phyloP scores from a whole-genome alignment of 2,888 invertebrate species.

The Watsonalla cultraria region DNA sequence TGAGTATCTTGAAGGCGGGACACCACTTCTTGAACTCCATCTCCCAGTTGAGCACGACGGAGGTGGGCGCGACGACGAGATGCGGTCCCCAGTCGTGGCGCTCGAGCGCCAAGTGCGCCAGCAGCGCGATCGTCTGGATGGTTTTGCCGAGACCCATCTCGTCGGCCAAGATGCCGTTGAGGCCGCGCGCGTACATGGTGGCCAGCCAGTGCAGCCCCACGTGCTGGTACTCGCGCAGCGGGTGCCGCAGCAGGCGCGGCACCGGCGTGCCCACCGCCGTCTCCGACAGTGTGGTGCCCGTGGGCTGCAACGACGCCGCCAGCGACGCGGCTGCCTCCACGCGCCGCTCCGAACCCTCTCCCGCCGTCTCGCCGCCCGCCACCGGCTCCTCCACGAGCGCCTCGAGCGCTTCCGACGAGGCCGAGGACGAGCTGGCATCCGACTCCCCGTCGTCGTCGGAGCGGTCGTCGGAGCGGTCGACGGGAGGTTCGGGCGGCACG shows the following conservation, averaged over 20 bases:
- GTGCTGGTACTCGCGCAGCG: conserved; percentile 96
- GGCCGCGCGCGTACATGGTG: conserved; percentile 95
- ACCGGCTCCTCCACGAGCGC: conserved; percentile 25
- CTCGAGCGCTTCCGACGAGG: conserved; percentile 42
- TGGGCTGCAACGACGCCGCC: conserved; percentile 98
- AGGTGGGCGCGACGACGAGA: conserved; percentile 98
- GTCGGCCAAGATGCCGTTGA: conserved; percentile 97
- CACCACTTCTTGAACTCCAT: conserved; percentile 99
- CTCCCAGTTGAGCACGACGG: conserved; percentile 99
- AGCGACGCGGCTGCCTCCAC: conserved; percentile 95
- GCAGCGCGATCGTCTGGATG: conserved; percentile 96
- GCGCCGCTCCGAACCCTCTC: conserved; percentile 77
- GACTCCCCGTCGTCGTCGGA: conserved; percentile 30
- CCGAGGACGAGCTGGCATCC: conserved; percentile 22
- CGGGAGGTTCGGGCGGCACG: conserved; percentile 12
- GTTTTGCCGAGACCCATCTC: conserved; percentile 99
- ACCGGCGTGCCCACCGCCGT: conserved; percentile 95
- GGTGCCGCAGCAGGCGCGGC: conserved; percentile 94
- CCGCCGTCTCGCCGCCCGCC: conserved; percentile 33
- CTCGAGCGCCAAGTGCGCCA: conserved; percentile 96
- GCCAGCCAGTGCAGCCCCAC: conserved; percentile 98
- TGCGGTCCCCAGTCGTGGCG: conserved; percentile 98
- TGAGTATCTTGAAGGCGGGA: conserved; percentile 98
- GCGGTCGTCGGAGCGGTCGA: conserved; percentile 24
- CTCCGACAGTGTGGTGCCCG: conserved; percentile 97